Percentiles rank a stretch among this genome's conserved stretches.
Evolutionary conservation across 2,797 vertebrate genomes (phyloP).

Genomic region (Myotis pilosus): DNA sequence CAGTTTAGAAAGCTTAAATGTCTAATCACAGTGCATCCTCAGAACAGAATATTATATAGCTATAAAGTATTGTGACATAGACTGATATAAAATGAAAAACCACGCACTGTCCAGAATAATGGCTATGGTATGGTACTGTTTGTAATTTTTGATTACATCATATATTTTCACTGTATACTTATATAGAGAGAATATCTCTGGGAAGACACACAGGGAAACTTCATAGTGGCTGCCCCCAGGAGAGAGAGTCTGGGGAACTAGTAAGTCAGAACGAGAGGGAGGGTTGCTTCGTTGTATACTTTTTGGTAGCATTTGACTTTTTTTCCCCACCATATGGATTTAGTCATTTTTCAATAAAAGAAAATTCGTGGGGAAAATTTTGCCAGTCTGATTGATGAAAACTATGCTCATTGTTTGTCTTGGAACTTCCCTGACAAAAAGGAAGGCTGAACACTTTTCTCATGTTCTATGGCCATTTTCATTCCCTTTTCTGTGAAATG

Average conservation of each 20-base stretch:
- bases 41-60: background rate
- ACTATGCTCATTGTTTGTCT: background rate
- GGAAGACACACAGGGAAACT: background rate
- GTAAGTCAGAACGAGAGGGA: background rate
- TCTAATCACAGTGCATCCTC: background rate
- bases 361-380: background rate
- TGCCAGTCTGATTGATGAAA: background rate
- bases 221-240: too few species aligned
- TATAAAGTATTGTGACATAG: background rate
- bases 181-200: background rate
- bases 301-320: background rate
- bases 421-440: background rate
- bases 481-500: background rate
- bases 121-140: background rate
- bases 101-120: background rate
- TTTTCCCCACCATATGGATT: background rate
- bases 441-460: background rate
- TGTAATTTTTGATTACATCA: background rate
- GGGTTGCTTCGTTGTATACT: background rate
- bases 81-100: background rate
- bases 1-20: background rate
- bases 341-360: background rate
- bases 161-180: background rate
- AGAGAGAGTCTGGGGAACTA: background rate
- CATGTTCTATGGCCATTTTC: background rate